Percentiles rank a stretch among this genome's conserved stretches.
phyloP scores from a whole-genome alignment of 2,797 vertebrate species.

The Bradypodion ventrale region DNA sequence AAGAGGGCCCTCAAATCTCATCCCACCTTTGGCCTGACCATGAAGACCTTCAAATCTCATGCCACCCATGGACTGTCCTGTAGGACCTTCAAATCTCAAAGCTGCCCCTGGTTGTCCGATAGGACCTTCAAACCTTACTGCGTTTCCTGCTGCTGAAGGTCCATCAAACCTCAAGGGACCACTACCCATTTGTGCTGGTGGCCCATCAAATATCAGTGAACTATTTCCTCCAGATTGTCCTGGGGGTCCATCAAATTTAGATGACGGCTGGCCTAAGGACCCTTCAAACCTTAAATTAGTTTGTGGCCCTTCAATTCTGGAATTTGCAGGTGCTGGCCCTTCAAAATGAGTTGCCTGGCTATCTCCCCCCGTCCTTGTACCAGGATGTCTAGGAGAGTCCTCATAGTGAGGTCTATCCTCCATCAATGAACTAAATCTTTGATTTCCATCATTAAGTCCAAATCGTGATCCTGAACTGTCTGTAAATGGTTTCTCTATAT shows the following conservation, averaged over 20 bases:
- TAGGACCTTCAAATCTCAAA: slow-evolving; percentile 83
- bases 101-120: slow-evolving; percentile 73
- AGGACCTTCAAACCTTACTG: slow-evolving; percentile 76
- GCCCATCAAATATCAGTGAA: slow-evolving; percentile 78
- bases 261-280: slow-evolving; percentile 68
- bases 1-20: slow-evolving; percentile 83
- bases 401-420: slow-evolving; percentile 83
- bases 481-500: slow-evolving; percentile 75
- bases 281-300: slow-evolving; percentile 74
- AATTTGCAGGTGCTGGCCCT: slow-evolving; percentile 74
- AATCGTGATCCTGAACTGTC: slow-evolving; percentile 77
- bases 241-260: slow-evolving; percentile 79
- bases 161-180: slow-evolving; percentile 74
- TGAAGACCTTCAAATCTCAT: slow-evolving; percentile 82
- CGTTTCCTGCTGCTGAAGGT: slow-evolving; percentile 64
- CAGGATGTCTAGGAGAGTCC: slow-evolving; percentile 73
- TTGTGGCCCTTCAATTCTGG: slow-evolving; percentile 76
- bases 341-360: slow-evolving; percentile 80
- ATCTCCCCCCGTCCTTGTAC: slow-evolving; percentile 78
- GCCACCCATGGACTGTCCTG: slow-evolving; percentile 69
- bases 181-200: slow-evolving; percentile 71
- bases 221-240: slow-evolving; percentile 73
- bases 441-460: slow-evolving; percentile 77
- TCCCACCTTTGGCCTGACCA: slow-evolving; percentile 72
- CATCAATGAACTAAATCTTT: slow-evolving; percentile 76